These are phyloP conservation scores for Puntigrus tetrazona DNA, from an alignment of 2,113 vertebrate genomes.

Conservation along the genomic window DNA sequence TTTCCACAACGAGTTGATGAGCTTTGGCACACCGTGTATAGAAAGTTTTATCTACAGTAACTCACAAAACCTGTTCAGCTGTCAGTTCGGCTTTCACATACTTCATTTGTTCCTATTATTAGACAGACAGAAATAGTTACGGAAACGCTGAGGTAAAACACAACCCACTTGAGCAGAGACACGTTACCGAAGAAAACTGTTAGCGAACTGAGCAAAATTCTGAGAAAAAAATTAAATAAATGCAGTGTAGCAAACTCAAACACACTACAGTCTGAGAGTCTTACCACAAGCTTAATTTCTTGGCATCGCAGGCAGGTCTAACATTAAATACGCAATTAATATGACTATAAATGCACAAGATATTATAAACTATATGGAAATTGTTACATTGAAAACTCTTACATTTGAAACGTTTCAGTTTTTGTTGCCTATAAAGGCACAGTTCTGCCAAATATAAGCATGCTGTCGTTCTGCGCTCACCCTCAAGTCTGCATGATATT, in stretches of 20 bases:
- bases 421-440: neutral
- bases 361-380: no score
- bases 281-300: neutral
- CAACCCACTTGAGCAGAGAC: neutral
- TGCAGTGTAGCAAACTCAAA: neutral
- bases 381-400: neutral
- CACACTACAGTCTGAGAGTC: neutral
- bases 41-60: neutral
- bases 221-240: neutral
- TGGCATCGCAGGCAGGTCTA: neutral
- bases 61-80: neutral
- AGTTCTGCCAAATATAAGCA: neutral
- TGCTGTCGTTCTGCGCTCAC: neutral
- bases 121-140: neutral
- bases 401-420: neutral
- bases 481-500: neutral
- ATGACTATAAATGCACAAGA: neutral
- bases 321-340: neutral
- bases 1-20: neutral
- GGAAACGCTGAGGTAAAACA: neutral
- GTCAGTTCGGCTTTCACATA: neutral
- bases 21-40: neutral
- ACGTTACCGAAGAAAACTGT: neutral
- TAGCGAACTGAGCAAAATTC: neutral
- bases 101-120: neutral